Conservation (phyloP, 1,140 invertebrate species). For the Galleria mellonella region DNA sequence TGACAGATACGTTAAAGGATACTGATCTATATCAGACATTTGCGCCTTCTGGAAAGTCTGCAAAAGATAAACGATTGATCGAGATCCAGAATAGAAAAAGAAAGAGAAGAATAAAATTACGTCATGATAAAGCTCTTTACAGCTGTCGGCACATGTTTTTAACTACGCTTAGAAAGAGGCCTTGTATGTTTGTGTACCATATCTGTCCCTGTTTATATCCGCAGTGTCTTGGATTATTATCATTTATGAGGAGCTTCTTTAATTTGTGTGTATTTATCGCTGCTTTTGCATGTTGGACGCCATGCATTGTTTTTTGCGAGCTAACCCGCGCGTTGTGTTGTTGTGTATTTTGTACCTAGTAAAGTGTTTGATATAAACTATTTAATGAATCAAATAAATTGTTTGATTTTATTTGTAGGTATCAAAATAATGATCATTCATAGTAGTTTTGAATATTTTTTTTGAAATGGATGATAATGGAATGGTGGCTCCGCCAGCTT, state of each 20-base stretch:
- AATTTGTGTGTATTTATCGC: conserved; percentile 26
- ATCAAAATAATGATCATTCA: no score
- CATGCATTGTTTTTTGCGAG: conserved; percentile 38
- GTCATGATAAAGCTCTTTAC: conserved; percentile 24
- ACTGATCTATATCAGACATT: conserved; percentile 23
- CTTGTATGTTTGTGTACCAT: conserved; percentile 41
- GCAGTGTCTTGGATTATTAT: conserved; percentile 26
- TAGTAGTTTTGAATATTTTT: no score
- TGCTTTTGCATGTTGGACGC: conserved; percentile 41
- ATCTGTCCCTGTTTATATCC: conserved; percentile 41
- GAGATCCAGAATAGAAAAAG: conserved; percentile 19
- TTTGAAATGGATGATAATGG: no score
- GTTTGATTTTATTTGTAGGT: no score
- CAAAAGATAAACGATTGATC: conserved; percentile 18
- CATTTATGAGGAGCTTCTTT: conserved; percentile 23
- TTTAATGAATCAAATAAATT: no score
- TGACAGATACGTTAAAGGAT: conserved; percentile 30
- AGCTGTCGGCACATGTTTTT: conserved; percentile 34
- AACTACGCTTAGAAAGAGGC: conserved; percentile 36
- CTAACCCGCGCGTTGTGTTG: conserved; percentile 29
- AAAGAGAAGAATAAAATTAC: conserved; percentile 26
- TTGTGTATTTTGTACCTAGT: conserved; percentile 30
- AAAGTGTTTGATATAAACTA: no score
- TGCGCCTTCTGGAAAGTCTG: conserved; percentile 23
- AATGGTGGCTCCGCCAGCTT: no score